Conservation (phyloP, 1,140 invertebrate species). For the Cataglyphis hispanica region DNA sequence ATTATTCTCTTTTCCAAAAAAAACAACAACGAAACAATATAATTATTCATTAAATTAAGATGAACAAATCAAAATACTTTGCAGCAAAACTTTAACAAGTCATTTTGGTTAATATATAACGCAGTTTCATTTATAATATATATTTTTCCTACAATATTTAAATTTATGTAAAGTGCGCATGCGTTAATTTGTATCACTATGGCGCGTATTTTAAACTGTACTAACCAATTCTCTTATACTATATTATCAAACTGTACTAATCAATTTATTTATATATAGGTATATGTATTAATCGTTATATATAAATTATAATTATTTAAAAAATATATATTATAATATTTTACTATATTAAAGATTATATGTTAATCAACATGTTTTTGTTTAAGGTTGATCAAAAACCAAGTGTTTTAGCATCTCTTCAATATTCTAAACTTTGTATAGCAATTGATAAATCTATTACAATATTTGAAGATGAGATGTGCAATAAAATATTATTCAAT, state of each 20-base stretch:
- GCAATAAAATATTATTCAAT: conserved; percentile 73
- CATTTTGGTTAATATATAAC: background rate
- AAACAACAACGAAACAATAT: too few relatives aligned
- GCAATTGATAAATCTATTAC: conserved; percentile 81
- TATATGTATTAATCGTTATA: background rate
- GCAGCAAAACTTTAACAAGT: background rate
- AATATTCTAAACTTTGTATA: conserved; percentile 78
- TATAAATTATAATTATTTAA: background rate
- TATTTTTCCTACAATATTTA: background rate
- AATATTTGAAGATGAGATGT: conserved; percentile 81
- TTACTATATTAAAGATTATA: background rate
- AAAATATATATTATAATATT: too few relatives aligned
- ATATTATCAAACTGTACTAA: too few relatives aligned
- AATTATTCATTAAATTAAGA: background rate
- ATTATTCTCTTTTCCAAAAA: background rate
- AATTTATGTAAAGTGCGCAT: background rate
- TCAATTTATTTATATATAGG: too few relatives aligned
- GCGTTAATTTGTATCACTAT: background rate
- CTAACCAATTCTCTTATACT: too few relatives aligned
- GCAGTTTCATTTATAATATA: background rate
- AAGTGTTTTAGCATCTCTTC: conserved; percentile 74
- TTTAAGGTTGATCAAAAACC: conserved; percentile 72
- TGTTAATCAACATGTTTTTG: conserved; percentile 17
- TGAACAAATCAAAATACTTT: background rate
- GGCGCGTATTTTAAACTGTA: conserved; percentile 2